These are phyloP conservation scores for Pogoniulus pusillus DNA, from an alignment of 2,797 vertebrate genomes.

Conservation along the genomic window DNA sequence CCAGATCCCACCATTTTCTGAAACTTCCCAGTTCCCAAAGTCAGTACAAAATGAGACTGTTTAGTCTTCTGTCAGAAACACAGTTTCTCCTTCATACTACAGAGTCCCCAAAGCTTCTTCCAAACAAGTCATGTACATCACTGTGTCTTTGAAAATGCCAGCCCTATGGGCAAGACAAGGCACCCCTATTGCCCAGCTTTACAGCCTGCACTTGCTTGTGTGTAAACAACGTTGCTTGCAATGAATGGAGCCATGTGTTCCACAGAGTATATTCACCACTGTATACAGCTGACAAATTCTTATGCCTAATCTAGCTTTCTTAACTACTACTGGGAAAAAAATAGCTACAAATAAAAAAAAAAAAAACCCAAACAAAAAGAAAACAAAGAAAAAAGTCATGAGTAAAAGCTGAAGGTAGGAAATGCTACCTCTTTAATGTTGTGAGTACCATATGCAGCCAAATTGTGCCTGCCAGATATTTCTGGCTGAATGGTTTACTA, in stretches of 20 bases:
- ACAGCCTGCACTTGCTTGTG: not conserved
- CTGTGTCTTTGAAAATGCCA: not conserved
- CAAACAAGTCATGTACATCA: not conserved
- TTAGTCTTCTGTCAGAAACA: not conserved
- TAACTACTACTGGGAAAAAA: not conserved
- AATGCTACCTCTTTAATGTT: not conserved
- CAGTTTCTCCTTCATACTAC: not conserved
- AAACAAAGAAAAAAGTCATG: no score
- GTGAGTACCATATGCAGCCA: not conserved
- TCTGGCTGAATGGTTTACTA: not conserved
- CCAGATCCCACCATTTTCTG: not conserved
- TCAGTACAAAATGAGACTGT: constrained; percentile 57
- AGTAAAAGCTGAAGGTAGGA: not conserved
- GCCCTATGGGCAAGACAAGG: not conserved
- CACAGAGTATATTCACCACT: not conserved
- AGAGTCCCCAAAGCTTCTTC: not conserved
- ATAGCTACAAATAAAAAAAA: not conserved
- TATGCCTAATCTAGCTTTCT: not conserved
- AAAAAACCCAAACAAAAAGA: not conserved
- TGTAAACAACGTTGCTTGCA: constrained; percentile 1
- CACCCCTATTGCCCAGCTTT: not conserved
- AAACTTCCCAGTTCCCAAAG: not conserved
- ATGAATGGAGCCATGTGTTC: not conserved
- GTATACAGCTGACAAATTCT: not conserved
- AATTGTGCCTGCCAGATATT: not conserved